Evolutionary conservation across 2,797 vertebrate species (phyloP).

Genomic region (Parauchenoglanis ngamensis): DNA sequence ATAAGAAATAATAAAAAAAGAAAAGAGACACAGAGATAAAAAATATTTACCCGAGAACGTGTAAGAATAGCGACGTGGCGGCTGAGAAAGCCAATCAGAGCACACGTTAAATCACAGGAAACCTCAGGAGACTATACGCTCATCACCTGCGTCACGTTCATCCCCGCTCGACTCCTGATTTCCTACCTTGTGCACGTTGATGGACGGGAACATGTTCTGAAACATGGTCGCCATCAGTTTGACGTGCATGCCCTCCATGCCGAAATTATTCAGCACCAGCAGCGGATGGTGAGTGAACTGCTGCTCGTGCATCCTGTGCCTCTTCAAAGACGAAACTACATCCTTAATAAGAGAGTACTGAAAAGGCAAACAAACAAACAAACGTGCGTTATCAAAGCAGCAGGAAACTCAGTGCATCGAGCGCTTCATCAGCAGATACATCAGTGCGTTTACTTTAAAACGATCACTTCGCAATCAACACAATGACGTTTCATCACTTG

Average conservation of each 20-base stretch:
- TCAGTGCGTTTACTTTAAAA: slow-evolving; percentile 78
- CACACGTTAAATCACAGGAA: slow-evolving; percentile 64
- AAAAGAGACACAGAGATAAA: background rate
- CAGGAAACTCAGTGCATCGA: accelerated
- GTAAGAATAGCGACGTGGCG: background rate
- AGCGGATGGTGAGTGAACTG: slow-evolving; percentile 89
- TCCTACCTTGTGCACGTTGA: slow-evolving; percentile 88
- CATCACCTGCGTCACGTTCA: slow-evolving; percentile 60
- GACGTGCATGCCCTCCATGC: slow-evolving; percentile 85
- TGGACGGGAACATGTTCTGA: slow-evolving; percentile 92
- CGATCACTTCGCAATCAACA: slow-evolving; percentile 69
- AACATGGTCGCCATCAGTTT: slow-evolving; percentile 94
- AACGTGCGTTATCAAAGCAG: background rate
- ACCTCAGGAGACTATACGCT: slow-evolving; percentile 78
- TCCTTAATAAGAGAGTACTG: slow-evolving; percentile 89
- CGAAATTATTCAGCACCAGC: slow-evolving; percentile 91
- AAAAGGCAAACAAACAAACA: background rate
- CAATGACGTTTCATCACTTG: slow-evolving; percentile 63
- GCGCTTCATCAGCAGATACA: slow-evolving; percentile 36
- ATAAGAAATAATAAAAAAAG: background rate
- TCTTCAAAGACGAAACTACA: slow-evolving; percentile 85
- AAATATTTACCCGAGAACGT: background rate
- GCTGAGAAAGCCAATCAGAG: slow-evolving; percentile 64
- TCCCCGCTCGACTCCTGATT: background rate
- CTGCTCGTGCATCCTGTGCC: slow-evolving; percentile 91